Base-by-base conservation (phyloP, 1,140 invertebrate genomes). In the Euwallacea fornicatus region DNA sequence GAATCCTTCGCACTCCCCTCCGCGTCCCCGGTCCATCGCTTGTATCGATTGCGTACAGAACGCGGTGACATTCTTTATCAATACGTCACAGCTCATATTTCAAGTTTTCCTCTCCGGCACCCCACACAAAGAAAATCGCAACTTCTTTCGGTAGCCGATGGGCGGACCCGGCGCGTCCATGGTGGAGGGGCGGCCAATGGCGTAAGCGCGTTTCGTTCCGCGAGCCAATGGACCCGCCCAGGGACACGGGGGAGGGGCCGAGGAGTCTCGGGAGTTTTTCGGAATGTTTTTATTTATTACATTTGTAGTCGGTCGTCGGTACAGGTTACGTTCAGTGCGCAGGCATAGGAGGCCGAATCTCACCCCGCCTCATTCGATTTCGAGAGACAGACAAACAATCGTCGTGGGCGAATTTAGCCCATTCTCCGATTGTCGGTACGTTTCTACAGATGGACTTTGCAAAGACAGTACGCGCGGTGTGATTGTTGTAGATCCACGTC, bases 261-360 rank as follows among this genome's bases (percentile, higher is more conserved):
- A 64, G 70, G 58, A 64, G 64, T 80, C 74, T 74, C 75, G 75
- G 69, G 73, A 77, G 78, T 82, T 85, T 83, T 84, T 82, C 84
- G 81, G 81, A 83, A 83, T 86, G 85, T 87, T 87, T 86, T 87
- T 86, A 86, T 87, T 86, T 86, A 86, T 86, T 87, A 86, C 85
- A 86, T 86, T 85, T 85, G 85, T 86, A 85, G 62, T 83, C 84
- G 84, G 83, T 82, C 83, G 85, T 84, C 82, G 84, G 82, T 83
- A 83, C 83, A 82, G 83, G 81, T 81, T 83, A 82, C 84, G 82
- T 85, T 83, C 83, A 74, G 74, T 74, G 73, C 75, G 76, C 74
- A 72, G 71, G 74, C 70, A 75, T 82, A 83, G 83, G 81, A 80
- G 81, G 82, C 81, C 81, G 76, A 75, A 82, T 83, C 77, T 78